Percentiles rank a stretch among this genome's conserved stretches.
phyloP scores from a whole-genome alignment of 1,140 invertebrate species.

The Drosophila jambulina region DNA sequence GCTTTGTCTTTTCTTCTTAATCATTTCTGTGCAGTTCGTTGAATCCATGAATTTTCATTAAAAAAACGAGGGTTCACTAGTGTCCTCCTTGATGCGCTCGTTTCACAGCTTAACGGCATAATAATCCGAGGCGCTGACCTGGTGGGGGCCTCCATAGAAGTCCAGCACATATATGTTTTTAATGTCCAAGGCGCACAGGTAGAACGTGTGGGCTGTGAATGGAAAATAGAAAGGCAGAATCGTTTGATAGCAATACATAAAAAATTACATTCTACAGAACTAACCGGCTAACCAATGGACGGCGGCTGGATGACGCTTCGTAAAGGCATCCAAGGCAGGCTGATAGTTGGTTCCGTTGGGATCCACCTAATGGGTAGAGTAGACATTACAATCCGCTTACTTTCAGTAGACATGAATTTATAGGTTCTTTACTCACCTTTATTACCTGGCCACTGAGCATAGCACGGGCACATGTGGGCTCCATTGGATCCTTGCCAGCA shows the following conservation, averaged over 20 bases:
- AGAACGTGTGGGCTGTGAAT: conserved; percentile 90
- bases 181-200: conserved; percentile 91
- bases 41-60: neutral
- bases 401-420: too few species aligned
- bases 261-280: conserved; percentile 71
- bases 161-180: conserved; percentile 90
- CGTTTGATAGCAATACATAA: neutral
- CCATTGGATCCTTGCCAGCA: conserved; percentile 90
- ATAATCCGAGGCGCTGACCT: conserved; percentile 88
- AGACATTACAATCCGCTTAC: too few species aligned
- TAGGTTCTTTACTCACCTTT: conserved; percentile 85
- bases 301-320: conserved; percentile 90
- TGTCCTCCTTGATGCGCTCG: neutral
- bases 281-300: conserved; percentile 87
- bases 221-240: neutral
- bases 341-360: conserved; percentile 87
- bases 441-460: conserved; percentile 90
- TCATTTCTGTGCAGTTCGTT: conserved; percentile 14
- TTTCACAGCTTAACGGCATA: conserved; percentile 65
- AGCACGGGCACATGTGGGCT: conserved; percentile 91
- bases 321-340: conserved; percentile 88
- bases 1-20: conserved; percentile 1
- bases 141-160: conserved; percentile 91
- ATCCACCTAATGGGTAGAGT: conserved; percentile 86
- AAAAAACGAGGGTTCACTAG: conserved; percentile 9